Evolutionary conservation across 2,113 vertebrate genomes (phyloP).

Genomic region (Todiramphus saurophagus): DNA sequence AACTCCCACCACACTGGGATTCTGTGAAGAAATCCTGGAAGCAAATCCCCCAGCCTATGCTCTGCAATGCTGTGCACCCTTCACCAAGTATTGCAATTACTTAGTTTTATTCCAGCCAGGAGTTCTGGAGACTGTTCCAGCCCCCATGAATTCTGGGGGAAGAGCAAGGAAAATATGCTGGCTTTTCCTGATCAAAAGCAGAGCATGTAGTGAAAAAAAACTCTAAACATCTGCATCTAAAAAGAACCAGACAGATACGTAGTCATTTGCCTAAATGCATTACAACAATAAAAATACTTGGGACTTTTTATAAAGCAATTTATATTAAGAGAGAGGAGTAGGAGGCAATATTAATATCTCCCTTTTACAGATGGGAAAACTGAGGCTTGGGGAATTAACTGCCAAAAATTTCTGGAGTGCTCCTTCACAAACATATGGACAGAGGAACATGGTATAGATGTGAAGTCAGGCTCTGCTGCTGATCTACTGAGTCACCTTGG

Average conservation of each 20-base stretch:
- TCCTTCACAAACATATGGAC: not conserved
- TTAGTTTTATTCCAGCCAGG: not conserved
- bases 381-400: not conserved
- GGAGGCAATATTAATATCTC: not conserved
- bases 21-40: not conserved
- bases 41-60: not conserved
- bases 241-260: not conserved
- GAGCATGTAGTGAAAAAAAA: not conserved
- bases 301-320: not conserved
- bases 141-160: not conserved
- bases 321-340: not conserved
- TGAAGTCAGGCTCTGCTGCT: not conserved
- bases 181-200: not conserved
- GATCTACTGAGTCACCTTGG: not conserved
- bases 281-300: not conserved
- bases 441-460: not conserved
- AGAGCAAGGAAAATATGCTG: not conserved
- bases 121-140: not conserved
- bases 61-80: not conserved
- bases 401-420: not conserved
- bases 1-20: no score
- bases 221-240: not conserved
- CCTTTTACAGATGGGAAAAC: not conserved
- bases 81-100: not conserved
- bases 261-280: not conserved